Evolutionary conservation across 2,888 invertebrate genomes (phyloP).

Genomic region (Eugnorisma glareosa): DNA sequence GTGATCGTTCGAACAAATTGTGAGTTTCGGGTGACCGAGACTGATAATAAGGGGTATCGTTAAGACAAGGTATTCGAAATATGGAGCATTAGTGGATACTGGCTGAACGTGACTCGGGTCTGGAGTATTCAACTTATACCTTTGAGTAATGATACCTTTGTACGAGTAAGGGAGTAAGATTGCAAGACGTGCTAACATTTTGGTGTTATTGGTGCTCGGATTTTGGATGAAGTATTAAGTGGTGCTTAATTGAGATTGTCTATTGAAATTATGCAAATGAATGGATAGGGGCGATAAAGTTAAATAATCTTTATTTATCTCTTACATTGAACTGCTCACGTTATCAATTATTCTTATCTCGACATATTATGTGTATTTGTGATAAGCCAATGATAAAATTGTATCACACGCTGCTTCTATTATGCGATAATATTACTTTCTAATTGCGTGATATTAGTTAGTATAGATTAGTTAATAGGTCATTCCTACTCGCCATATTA

Average conservation of each 20-base stretch:
- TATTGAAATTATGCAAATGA: conserved; percentile 1
- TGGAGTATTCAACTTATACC: conserved; percentile 41
- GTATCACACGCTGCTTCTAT: neutral
- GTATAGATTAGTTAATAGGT: conserved; percentile 29
- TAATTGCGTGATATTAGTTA: conserved; percentile 21
- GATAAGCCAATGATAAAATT: conserved; percentile 38
- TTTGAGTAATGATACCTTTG: conserved; percentile 44
- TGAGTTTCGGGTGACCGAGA: conserved; percentile 61
- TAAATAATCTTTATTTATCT: conserved; percentile 19
- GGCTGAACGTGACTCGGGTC: conserved; percentile 43
- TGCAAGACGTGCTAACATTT: conserved; percentile 15
- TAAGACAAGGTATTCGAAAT: conserved; percentile 61
- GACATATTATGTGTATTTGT: conserved; percentile 1
- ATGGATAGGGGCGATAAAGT: conserved; percentile 3
- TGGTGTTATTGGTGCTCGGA: conserved; percentile 13
- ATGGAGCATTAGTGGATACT: conserved; percentile 51
- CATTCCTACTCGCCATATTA: conserved; percentile 9
- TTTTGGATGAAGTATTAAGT: conserved; percentile 6
- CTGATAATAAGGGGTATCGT: conserved; percentile 54
- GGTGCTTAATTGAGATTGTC: neutral
- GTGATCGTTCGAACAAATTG: conserved; percentile 64
- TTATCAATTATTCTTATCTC: conserved; percentile 29
- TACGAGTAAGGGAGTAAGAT: conserved; percentile 7
- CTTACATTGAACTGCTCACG: conserved; percentile 1
- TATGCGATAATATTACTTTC: conserved; percentile 31